Percentiles rank a stretch among this genome's conserved stretches.
phyloP scores from a whole-genome alignment of 2,888 invertebrate genomes.

The Limnephilus auricula region DNA sequence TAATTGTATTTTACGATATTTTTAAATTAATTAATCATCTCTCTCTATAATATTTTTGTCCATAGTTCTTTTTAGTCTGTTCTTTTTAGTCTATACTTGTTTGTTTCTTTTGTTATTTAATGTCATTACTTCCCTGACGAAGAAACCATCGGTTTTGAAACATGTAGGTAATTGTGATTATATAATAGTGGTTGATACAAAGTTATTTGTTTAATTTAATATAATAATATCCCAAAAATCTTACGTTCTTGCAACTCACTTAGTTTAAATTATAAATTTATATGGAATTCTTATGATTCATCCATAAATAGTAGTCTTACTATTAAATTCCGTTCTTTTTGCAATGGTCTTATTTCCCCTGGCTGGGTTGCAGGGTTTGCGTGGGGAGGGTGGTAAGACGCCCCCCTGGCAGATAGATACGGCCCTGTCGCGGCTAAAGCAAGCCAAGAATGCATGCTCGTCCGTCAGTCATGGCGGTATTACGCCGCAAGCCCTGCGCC shows the following conservation, averaged over 20 bases:
- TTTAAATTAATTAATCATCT: too few species aligned
- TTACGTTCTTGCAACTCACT: background rate
- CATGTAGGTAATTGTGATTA: too few species aligned
- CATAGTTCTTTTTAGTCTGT: too few species aligned
- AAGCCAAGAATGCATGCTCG: constrained; percentile 86
- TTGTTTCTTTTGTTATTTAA: too few species aligned
- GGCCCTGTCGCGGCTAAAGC: constrained; percentile 77
- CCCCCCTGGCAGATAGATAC: constrained; percentile 64
- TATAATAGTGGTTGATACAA: too few species aligned
- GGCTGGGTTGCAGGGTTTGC: background rate
- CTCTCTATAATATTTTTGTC: too few species aligned
- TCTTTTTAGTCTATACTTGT: too few species aligned
- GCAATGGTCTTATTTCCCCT: background rate
- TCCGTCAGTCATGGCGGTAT: constrained; percentile 82
- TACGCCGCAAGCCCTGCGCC: constrained; percentile 57
- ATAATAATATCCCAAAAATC: background rate
- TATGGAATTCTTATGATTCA: background rate
- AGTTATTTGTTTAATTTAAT: too few species aligned
- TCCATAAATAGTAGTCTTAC: background rate
- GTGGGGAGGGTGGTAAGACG: constrained; percentile 50
- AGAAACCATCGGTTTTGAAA: too few species aligned
- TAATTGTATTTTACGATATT: too few species aligned
- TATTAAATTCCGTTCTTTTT: background rate
- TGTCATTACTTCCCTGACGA: too few species aligned
- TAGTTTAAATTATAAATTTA: background rate